Evolutionary conservation across 2,888 invertebrate species (phyloP).

Genomic region (Melipona bicolor): DNA sequence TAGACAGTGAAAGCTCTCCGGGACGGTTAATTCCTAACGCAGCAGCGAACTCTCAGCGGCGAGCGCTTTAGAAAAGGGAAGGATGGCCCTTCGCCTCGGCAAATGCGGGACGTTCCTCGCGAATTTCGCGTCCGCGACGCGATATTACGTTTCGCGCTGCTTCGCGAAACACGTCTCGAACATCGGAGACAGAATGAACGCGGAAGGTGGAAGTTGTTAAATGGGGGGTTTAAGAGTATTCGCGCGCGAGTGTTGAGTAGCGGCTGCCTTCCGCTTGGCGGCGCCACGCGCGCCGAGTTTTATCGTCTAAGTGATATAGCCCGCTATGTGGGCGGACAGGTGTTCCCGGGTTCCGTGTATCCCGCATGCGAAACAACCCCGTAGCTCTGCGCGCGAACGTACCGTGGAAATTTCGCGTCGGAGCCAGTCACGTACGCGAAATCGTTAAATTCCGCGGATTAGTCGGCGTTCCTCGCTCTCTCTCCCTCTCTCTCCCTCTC

Average conservation of each 20-base stretch:
- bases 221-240: conserved; percentile 2
- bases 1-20: no score
- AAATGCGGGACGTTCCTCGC: neutral
- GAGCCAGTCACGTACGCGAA: conserved; percentile 11
- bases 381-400: neutral
- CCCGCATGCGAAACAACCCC: conserved; percentile 36
- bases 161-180: neutral
- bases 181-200: conserved; percentile 11
- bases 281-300: conserved; percentile 32
- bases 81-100: no score
- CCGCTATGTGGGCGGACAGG: conserved; percentile 73
- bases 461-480: conserved; percentile 2
- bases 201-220: conserved; percentile 3
- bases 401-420: conserved; percentile 14
- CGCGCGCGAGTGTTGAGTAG: neutral
- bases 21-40: no score
- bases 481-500: no score
- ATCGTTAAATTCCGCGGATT: conserved; percentile 22
- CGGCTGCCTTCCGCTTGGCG: neutral
- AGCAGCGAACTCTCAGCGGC: no score
- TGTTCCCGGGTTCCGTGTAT: conserved; percentile 36
- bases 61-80: no score
- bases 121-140: neutral
- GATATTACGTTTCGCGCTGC: neutral
- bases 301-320: conserved; percentile 71